Conservation (phyloP, 2,797 vertebrate genomes). For the Avahi laniger region DNA sequence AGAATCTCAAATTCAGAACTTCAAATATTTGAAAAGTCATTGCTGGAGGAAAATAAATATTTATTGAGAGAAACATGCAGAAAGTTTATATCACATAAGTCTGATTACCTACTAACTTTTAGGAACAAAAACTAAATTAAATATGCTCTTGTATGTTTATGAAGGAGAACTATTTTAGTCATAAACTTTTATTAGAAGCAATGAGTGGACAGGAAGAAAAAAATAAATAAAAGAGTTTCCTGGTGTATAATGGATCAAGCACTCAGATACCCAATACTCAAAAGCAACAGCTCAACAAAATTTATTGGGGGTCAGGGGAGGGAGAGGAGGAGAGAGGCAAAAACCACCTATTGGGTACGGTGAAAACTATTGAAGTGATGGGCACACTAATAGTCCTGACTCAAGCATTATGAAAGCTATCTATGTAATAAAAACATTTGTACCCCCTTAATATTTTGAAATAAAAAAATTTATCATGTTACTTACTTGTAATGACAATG, state of each 20-base stretch:
- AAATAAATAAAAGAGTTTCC: not conserved
- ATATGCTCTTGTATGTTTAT: not conserved
- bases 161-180: slow-evolving; percentile 28
- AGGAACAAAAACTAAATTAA: not conserved
- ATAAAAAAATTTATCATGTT: not conserved
- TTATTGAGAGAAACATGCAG: not conserved
- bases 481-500: not conserved
- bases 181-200: slow-evolving; percentile 31
- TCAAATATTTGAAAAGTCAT: not conserved
- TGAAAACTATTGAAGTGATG: no score
- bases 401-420: no score
- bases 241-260: not conserved
- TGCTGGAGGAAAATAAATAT: not conserved
- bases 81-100: slow-evolving; percentile 15
- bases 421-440: no score
- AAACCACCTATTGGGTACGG: no score
- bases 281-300: slow-evolving; percentile 23
- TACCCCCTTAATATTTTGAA: no score
- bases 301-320: not conserved
- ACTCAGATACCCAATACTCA: not conserved
- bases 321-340: no score
- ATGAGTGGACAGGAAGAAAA: not conserved
- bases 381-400: no score
- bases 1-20: not conserved
- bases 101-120: not conserved